Base-by-base conservation (phyloP, 1,140 invertebrate genomes). In the Pachypeltis micranthus region DNA sequence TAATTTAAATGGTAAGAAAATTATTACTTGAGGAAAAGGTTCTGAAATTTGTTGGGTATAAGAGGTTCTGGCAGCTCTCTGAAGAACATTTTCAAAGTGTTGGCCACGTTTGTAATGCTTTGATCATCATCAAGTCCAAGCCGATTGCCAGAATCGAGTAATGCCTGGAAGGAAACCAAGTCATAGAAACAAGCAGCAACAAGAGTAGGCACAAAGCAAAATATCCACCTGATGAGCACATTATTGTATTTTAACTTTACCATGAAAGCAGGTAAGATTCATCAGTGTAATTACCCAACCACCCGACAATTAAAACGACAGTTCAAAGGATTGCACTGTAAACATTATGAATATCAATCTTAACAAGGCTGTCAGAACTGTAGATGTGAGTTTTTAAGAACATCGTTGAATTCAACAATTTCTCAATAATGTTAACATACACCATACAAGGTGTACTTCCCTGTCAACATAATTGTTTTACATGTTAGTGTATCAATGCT, bases 21-120 rank as follows among this genome's bases (percentile, higher is more conserved):
- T 59, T 23, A 61, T 16, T 44, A 74, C 85, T 85, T 80, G 21
- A 91, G 72, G 65, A 92, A 84, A 28, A 86, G 73, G 70, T 91
- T 87, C 72, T 92, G 88, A 66, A 80, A 83, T 1, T 70, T 61
- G 76, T 79, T 68, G 0, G 85, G 84, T 62, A 93, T 85, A 16
- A 93, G 75, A 1, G 90, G 89, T 66, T 92, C 88, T 3, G 90
- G 90, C 28, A 93, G 73, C 68, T 86, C 82, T 56, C 90, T 76
- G 44, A 93, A 82, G 70, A 91, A 93, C 47, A 85, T 82, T 71
- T 93, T 93, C 12, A 93, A 74, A 47, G 90, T 80, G 74, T 82
- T 86, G 4, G 90, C 87, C 10, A 91, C 82, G 77, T 93, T 90
- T 67, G 89, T 83, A 0, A 86, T 82, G 72, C 89, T 82, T 70